phyloP scores from a whole-genome alignment of 2,797 vertebrate species.

The Poeciliopsis paucimaculata region DNA sequence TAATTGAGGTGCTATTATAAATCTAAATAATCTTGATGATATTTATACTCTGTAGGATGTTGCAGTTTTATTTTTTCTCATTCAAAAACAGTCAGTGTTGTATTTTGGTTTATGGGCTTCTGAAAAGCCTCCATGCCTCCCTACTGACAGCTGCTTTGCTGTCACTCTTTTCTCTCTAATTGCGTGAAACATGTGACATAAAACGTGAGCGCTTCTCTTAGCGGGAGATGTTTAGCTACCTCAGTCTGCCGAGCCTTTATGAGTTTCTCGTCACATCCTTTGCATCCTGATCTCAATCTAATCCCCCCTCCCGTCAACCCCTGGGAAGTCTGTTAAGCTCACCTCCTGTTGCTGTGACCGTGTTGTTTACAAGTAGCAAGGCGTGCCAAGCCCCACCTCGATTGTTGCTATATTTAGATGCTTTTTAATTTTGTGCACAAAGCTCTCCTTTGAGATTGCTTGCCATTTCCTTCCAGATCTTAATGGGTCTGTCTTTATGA shows the following conservation, averaged over 20 bases:
- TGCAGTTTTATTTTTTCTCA: not conserved
- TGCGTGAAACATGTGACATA: not conserved
- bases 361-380: conserved; percentile 30
- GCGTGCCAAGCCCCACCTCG: conserved; percentile 47
- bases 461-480: conserved; percentile 70
- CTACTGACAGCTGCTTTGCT: conserved; percentile 1
- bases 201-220: not conserved
- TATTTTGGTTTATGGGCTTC: not conserved
- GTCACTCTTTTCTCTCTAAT: not conserved
- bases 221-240: not conserved
- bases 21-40: not conserved
- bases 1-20: not conserved
- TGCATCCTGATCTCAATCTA: conserved; percentile 58
- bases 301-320: conserved; percentile 43
- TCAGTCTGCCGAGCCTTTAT: not conserved
- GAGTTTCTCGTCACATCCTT: conserved; percentile 30
- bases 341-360: conserved; percentile 62
- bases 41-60: not conserved
- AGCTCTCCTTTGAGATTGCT: conserved; percentile 77
- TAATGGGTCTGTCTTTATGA: conserved; percentile 80
- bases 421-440: conserved; percentile 79
- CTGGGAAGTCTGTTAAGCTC: conserved; percentile 56
- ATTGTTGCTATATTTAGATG: conserved; percentile 78
- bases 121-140: not conserved
- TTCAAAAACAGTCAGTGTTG: not conserved